phyloP scores from a whole-genome alignment of 1,140 invertebrate genomes.

The Globodera ellingtonae region DNA sequence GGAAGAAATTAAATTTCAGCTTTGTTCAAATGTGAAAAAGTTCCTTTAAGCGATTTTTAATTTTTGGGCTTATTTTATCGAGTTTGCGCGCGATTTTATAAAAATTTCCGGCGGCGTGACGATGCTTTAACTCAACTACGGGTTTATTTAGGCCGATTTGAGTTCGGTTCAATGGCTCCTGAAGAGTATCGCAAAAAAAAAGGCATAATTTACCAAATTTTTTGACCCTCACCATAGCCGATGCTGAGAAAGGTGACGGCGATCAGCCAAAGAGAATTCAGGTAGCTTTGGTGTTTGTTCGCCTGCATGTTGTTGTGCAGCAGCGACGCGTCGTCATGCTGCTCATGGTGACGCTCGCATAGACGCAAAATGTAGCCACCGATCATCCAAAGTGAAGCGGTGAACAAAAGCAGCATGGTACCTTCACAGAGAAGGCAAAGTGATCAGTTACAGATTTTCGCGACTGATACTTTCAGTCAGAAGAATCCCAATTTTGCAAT shows the following conservation, averaged over 20 bases:
- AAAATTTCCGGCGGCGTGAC: too few species aligned
- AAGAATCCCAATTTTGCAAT: too few species aligned
- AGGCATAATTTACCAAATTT: not conserved
- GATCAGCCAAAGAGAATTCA: conserved; percentile 63
- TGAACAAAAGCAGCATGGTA: conserved; percentile 74
- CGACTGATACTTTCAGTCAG: too few species aligned
- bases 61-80: too few species aligned
- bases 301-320: conserved; percentile 32
- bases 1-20: too few species aligned
- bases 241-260: conserved; percentile 63
- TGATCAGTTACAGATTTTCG: too few species aligned
- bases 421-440: conserved; percentile 70
- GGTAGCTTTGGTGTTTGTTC: conserved; percentile 58
- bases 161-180: too few species aligned
- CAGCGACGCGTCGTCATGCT: conserved; percentile 21
- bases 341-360: conserved; percentile 86
- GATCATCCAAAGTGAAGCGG: conserved; percentile 91
- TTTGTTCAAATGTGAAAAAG: too few species aligned
- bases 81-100: too few species aligned
- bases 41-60: too few species aligned
- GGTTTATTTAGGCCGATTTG: too few species aligned
- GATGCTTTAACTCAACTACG: too few species aligned
- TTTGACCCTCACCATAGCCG: conserved; percentile 54
- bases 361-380: conserved; percentile 96
- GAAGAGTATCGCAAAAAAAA: not conserved